Percentiles rank a stretch among this genome's conserved stretches.
Evolutionary conservation across 1,140 invertebrate species (phyloP).

Genomic region (Caligus rogercresseyi): DNA sequence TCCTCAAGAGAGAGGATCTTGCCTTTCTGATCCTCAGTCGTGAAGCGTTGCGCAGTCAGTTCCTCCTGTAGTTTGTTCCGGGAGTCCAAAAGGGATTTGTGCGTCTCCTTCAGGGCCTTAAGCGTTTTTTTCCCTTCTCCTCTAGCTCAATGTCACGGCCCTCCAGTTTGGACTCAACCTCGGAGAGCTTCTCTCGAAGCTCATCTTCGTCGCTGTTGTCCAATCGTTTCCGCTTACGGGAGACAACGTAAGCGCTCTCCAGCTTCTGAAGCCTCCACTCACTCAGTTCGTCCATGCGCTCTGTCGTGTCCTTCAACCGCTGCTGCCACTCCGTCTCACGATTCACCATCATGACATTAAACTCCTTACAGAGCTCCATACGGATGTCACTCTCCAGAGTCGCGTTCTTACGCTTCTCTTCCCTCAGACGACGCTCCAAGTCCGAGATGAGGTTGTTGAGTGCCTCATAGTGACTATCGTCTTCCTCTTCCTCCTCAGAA

Average conservation of each 20-base stretch:
- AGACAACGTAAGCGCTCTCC: neutral
- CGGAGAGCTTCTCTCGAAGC: too few species aligned
- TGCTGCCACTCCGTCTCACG: slow-evolving; percentile 23
- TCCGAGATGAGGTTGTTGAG: slow-evolving; percentile 22
- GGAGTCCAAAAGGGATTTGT: neutral
- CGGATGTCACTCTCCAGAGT: slow-evolving; percentile 22
- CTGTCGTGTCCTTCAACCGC: slow-evolving; percentile 8
- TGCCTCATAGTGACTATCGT: slow-evolving; percentile 18
- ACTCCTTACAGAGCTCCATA: slow-evolving; percentile 23
- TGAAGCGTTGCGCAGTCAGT: neutral
- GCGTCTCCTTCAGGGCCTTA: neutral
- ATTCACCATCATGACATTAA: slow-evolving; percentile 23
- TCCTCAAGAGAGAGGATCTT: neutral
- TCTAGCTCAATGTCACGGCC: slow-evolving; percentile 3
- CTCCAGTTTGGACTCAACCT: neutral
- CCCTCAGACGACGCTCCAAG: slow-evolving; percentile 21
- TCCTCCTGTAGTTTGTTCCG: slow-evolving; percentile 4
- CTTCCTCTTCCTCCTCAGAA: neutral
- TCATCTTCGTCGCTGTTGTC: neutral
- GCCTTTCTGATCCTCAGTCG: neutral
- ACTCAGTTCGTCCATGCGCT: neutral
- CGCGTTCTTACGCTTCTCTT: slow-evolving; percentile 23
- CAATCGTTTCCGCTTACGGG: slow-evolving; percentile 3
- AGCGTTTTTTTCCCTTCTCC: neutral
- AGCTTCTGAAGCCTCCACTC: slow-evolving; percentile 10